phyloP scores from a whole-genome alignment of 2,113 vertebrate species.

The Rutilus rutilus region DNA sequence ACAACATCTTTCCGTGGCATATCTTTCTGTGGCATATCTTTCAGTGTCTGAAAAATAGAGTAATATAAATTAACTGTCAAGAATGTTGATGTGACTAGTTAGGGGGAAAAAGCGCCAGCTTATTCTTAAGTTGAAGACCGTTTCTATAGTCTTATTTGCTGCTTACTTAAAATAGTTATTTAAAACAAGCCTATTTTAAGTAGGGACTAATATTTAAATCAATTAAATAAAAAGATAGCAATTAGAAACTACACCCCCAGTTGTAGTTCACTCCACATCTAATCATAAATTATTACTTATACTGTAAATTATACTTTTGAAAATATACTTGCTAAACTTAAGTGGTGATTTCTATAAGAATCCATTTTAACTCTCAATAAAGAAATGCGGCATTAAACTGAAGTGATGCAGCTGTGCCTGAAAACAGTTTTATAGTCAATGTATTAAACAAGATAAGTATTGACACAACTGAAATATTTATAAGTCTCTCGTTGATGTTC shows the following conservation, averaged over 20 bases:
- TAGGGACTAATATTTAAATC: neutral
- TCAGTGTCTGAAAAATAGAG: constrained; percentile 21
- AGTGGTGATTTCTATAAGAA: neutral
- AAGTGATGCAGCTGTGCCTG: neutral
- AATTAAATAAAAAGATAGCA: neutral
- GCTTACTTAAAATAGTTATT: neutral
- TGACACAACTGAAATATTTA: constrained; percentile 26
- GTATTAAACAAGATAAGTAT: constrained; percentile 15
- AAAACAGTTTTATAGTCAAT: neutral
- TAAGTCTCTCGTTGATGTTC: constrained; percentile 8
- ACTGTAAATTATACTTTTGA: neutral
- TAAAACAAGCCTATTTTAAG: neutral
- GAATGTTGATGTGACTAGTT: neutral
- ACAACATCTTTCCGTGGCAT: constrained; percentile 34
- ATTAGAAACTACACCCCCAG: neutral
- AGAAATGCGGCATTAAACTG: neutral
- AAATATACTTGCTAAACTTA: neutral
- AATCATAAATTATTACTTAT: neutral
- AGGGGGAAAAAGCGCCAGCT: neutral
- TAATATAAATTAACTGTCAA: constrained; percentile 10
- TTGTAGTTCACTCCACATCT: neutral
- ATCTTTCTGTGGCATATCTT: constrained; percentile 29
- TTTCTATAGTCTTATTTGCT: neutral
- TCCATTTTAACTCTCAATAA: neutral
- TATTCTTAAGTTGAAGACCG: neutral